Evolutionary conservation across 1,140 invertebrate genomes (phyloP).

Genomic region (Drosophila aff.): DNA sequence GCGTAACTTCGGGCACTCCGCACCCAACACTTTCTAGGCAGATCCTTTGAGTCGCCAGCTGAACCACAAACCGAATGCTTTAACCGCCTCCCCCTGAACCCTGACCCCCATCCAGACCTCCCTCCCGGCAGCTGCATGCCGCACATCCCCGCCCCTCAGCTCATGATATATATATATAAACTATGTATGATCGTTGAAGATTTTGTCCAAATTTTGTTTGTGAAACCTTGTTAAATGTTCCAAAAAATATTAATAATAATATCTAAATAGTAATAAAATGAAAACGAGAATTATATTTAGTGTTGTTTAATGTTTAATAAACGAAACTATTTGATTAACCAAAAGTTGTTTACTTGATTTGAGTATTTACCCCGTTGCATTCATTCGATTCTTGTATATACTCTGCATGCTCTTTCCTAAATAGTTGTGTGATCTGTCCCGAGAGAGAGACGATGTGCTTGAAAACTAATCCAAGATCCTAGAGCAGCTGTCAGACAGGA

Average conservation of each 20-base stretch:
- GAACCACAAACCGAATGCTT: constrained; percentile 66
- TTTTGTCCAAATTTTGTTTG: constrained; percentile 44
- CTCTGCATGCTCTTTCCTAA: constrained; percentile 30
- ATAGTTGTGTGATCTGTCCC: constrained; percentile 36
- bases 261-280: constrained; percentile 43
- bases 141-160: constrained; percentile 20
- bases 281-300: constrained; percentile 58
- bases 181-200: constrained; percentile 12
- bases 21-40: constrained; percentile 51
- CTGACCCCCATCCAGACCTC: neutral
- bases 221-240: constrained; percentile 68
- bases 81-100: constrained; percentile 3
- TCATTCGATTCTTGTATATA: constrained; percentile 33
- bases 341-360: constrained; percentile 62
- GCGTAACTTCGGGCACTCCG: constrained; percentile 72
- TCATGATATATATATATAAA: constrained; percentile 32
- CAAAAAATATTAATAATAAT: constrained; percentile 28
- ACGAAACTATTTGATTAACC: constrained; percentile 73
- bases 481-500: neutral
- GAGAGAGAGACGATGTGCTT: constrained; percentile 41
- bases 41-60: constrained; percentile 43
- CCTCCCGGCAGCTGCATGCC: constrained; percentile 60
- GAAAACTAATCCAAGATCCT: constrained; percentile 45
- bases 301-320: constrained; percentile 83
- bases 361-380: constrained; percentile 59